Base-by-base conservation (phyloP, 2,888 invertebrate genomes). In the Phorcus lineatus region DNA sequence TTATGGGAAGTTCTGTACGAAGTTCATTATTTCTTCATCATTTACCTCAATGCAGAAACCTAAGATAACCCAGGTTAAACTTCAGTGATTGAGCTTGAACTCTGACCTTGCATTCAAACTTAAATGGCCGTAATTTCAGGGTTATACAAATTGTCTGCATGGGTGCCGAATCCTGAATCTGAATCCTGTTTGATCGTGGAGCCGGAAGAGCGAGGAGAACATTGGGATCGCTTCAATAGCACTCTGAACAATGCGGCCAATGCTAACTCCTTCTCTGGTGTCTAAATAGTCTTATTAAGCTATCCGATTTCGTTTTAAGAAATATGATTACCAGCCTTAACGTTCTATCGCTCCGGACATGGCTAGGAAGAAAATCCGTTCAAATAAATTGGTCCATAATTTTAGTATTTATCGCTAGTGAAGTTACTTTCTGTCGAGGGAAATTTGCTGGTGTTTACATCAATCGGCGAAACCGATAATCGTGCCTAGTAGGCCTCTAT, bases 381-480 rank as follows among this genome's bases (percentile, higher is more conserved):
- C 62, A 62, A 62, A 62, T 62, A 62, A 28, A 62, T 62, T 62
- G 62, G 62, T 62, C 62, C 62, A 62, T 62, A 62, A 62, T 62
- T 62, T 62, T 62, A 28, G 62, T 62, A 62, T 62, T 62, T 62
- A 62, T 62, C 62, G 62, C 62, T 62, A 28, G 19, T 62, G 24
- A 9, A 24, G 24, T 28, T 62, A 16, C 62, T 28, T 28, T 28
- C 62, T 62, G 62, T 62, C 62, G 62, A 24, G 62, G 62, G 28
- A 62, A 62, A 28, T 62, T 62, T 28, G 62, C 62, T 62, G 13
- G 28, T 16, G 28, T 62, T 28, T 62, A 62, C 62, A 62, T 62
- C 62, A 62, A 62, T 17, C 62, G 16, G 13, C 62, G 28, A 28
- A 62, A 62, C 28, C 62, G 28, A 62, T 62, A 62, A 62, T 62